Conservation (phyloP, 2,113 vertebrate genomes). For the Gyps fulvus region DNA sequence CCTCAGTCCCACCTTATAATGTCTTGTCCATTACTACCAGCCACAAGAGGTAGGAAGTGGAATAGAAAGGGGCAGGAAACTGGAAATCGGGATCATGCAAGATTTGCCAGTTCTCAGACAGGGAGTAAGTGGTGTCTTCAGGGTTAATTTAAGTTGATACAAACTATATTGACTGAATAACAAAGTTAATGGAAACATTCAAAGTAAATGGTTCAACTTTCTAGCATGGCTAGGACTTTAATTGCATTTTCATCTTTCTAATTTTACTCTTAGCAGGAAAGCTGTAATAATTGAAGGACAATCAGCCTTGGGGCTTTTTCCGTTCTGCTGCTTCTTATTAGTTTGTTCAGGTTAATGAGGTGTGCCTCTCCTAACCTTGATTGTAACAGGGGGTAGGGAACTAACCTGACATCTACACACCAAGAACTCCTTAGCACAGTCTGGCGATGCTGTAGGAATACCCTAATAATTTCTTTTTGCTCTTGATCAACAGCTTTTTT, state of each 20-base stretch:
- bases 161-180: not conserved
- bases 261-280: constrained; percentile 2
- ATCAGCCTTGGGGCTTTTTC: not conserved
- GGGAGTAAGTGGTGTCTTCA: not conserved
- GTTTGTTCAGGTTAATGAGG: not conserved
- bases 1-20: not conserved
- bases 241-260: constrained; percentile 1
- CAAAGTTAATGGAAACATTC: not conserved
- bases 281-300: not conserved
- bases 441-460: not conserved
- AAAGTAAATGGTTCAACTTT: not conserved
- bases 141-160: not conserved
- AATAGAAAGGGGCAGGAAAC: not conserved
- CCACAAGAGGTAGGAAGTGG: not conserved
- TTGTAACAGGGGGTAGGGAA: not conserved
- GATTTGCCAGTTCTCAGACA: not conserved
- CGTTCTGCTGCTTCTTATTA: not conserved
- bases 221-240: not conserved
- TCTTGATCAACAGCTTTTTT: not conserved
- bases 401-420: not conserved
- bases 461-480: not conserved
- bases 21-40: not conserved
- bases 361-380: not conserved
- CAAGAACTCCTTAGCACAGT: not conserved
- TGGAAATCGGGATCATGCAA: not conserved